These are phyloP conservation scores for Eupithecia inturbata DNA, from an alignment of 2,888 invertebrate species.

Conservation along the genomic window DNA sequence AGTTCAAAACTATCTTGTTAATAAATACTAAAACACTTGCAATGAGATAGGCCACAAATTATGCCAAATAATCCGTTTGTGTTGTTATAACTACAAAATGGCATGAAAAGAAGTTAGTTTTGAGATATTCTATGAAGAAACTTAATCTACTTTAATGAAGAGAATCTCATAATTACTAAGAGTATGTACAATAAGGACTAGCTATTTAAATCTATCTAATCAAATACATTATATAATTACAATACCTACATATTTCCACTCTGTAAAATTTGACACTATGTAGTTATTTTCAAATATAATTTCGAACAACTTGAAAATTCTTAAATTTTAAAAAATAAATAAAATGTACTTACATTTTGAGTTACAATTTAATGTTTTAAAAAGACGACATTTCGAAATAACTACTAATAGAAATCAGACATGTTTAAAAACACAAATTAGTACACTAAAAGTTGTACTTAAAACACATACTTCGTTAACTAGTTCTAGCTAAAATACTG, in stretches of 20 bases:
- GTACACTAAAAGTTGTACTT: background rate
- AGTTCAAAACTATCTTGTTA: background rate
- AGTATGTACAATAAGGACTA: conserved; percentile 10
- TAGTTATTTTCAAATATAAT: conserved; percentile 12
- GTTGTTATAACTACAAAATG: background rate
- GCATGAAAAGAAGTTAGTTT: background rate
- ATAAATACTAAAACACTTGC: background rate
- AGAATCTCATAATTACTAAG: conserved; percentile 11
- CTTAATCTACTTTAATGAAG: conserved; percentile 23
- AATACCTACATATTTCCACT: conserved; percentile 9
- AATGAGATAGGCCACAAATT: background rate
- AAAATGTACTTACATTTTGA: background rate
- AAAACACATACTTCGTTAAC: background rate
- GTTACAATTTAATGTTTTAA: background rate
- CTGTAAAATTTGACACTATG: conserved; percentile 33
- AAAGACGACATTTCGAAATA: background rate
- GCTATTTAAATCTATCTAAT: background rate
- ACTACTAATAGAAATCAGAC: background rate
- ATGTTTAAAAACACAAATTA: background rate
- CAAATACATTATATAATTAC: background rate
- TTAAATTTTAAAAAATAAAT: background rate
- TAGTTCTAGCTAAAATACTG: conserved; percentile 49
- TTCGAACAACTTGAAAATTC: background rate
- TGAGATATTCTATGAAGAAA: conserved; percentile 15
- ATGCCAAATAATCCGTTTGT: background rate